phyloP scores from a whole-genome alignment of 2,888 invertebrate species.

The Parnassius orleans region DNA sequence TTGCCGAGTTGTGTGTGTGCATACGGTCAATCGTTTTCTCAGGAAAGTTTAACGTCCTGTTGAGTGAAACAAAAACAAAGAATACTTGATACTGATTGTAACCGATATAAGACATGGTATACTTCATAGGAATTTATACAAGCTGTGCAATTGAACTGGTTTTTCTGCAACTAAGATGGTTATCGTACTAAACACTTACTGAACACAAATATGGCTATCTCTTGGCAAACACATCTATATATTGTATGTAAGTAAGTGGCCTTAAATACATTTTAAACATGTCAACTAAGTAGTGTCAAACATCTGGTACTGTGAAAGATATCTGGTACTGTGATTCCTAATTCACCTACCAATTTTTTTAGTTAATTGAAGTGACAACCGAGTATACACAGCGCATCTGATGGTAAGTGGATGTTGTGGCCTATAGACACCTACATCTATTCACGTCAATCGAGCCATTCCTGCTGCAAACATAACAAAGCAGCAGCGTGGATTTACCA shows the following conservation, averaged over 20 bases:
- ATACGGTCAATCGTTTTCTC: slow-evolving; percentile 3
- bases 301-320: not conserved
- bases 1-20: no score
- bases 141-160: slow-evolving; percentile 15
- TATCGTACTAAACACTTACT: slow-evolving; percentile 9
- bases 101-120: slow-evolving; percentile 14
- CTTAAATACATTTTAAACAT: slow-evolving; percentile 7
- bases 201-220: slow-evolving; percentile 14
- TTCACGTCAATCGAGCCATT: no score
- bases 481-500: no score
- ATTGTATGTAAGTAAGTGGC: not conserved
- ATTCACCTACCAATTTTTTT: not conserved
- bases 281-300: not conserved
- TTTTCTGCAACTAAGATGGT: slow-evolving; percentile 5
- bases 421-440: no score
- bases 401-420: no score
- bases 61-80: slow-evolving; percentile 15
- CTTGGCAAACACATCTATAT: slow-evolving; percentile 19
- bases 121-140: slow-evolving; percentile 10
- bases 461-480: no score
- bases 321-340: no score
- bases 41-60: slow-evolving; percentile 12
- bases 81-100: slow-evolving; percentile 1
- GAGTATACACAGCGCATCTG: no score
- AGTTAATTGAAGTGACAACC: not conserved